Conservation (phyloP, 2,113 vertebrate species). For the Coryphaenoides rupestris region DNA sequence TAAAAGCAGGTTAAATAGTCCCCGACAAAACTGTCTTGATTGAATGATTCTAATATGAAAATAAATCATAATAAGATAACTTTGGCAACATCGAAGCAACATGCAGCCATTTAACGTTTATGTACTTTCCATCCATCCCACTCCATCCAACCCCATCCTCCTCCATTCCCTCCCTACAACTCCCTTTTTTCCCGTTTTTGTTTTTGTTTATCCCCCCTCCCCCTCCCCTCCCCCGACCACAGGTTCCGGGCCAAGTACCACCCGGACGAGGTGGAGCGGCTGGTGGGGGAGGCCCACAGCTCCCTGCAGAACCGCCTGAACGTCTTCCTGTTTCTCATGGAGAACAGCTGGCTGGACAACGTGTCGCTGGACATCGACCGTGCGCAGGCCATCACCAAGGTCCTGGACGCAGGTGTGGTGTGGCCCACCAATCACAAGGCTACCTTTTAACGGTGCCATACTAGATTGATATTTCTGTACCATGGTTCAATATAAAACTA, state of each 20-base stretch:
- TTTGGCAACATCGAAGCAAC: slow-evolving; percentile 6
- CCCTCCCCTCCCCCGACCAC: slow-evolving; percentile 33
- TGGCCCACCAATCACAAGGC: too few relatives aligned
- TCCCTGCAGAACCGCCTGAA: slow-evolving; percentile 80
- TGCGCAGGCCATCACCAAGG: slow-evolving; percentile 81
- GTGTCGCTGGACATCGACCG: slow-evolving; percentile 87
- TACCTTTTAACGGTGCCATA: too few relatives aligned
- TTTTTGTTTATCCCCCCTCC: too few relatives aligned
- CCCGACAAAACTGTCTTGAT: not conserved
- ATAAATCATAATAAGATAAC: not conserved
- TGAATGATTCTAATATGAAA: not conserved
- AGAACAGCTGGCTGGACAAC: slow-evolving; percentile 81
- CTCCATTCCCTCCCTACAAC: too few relatives aligned
- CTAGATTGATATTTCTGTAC: too few relatives aligned
- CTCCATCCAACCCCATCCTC: slow-evolving; percentile 27
- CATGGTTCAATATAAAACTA: too few relatives aligned
- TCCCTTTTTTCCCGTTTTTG: slow-evolving; percentile 8
- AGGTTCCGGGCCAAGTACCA: slow-evolving; percentile 96
- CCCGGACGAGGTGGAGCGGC: slow-evolving; percentile 83
- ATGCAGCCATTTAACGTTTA: slow-evolving; percentile 38
- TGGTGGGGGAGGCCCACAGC: slow-evolving; percentile 79
- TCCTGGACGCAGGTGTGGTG: slow-evolving; percentile 81
- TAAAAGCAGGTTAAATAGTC: not conserved
- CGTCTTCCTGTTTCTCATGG: slow-evolving; percentile 84
- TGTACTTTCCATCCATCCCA: slow-evolving; percentile 45